Evolutionary conservation across 1,140 invertebrate genomes (phyloP).

Genomic region (Chrysoperla carnea): DNA sequence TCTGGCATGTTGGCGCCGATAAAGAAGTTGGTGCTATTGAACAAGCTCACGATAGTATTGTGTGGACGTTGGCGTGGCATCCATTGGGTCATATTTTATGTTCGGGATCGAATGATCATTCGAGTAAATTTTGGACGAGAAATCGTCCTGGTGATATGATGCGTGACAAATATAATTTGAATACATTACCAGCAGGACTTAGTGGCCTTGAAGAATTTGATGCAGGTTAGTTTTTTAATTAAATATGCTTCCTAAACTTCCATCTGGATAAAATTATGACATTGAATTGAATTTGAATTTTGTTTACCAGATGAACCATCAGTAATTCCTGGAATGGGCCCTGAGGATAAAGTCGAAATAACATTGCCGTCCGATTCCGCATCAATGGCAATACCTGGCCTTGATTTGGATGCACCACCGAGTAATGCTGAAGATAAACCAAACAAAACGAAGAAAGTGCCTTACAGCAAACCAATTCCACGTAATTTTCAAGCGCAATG

Average conservation of each 20-base stretch:
- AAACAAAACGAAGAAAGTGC: conserved; percentile 53
- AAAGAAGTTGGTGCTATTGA: conserved; percentile 97
- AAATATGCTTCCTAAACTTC: neutral
- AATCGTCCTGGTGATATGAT: conserved; percentile 96
- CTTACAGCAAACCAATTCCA: conserved; percentile 90
- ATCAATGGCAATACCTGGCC: conserved; percentile 61
- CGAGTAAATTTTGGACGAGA: conserved; percentile 97
- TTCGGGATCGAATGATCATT: conserved; percentile 96
- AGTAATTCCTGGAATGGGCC: conserved; percentile 86
- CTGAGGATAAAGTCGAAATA: conserved; percentile 71
- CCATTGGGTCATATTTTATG: conserved; percentile 96
- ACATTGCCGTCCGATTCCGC: conserved; percentile 32
- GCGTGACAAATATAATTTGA: conserved; percentile 95
- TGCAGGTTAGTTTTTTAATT: conserved; percentile 29
- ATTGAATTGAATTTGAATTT: conserved; percentile 1
- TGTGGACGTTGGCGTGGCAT: conserved; percentile 99
- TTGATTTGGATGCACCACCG: conserved; percentile 62
- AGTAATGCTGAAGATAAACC: conserved; percentile 48
- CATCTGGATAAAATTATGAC: neutral
- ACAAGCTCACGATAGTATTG: conserved; percentile 96
- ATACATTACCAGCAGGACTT: conserved; percentile 65
- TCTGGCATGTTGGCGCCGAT: conserved; percentile 96
- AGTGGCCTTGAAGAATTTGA: conserved; percentile 53
- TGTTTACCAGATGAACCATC: conserved; percentile 52
- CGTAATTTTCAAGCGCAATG: conserved; percentile 91